Base-by-base conservation (phyloP, 2,888 invertebrate genomes). In the Cloeon dipterum region DNA sequence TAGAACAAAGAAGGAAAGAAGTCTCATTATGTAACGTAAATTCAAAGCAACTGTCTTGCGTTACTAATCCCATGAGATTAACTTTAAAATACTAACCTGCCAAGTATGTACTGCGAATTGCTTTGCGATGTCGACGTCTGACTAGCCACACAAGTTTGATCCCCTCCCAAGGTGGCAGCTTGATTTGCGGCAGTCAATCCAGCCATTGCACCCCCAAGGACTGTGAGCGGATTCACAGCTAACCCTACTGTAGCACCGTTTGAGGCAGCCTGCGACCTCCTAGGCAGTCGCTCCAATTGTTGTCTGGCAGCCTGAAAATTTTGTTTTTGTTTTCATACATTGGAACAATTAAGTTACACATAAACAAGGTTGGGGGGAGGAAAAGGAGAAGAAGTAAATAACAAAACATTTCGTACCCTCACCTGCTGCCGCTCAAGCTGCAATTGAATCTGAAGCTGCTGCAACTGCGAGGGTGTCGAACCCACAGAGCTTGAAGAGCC, bases 381-480 rank as follows among this genome's bases (percentile, higher is more conserved):
- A 33, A 11, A 17, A 2, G 18, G 33, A 33, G 18, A 4, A 17
- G 10, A 11, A 7, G 10, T 16, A 29, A 29, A 23, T 25, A 36
- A 17, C 39, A n/a, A 37, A 37, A 37, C 32, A 18, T 29, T 38
- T 46, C 55, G 41, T 51, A 61, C 59, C 50, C 65, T 72, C 48
- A 79, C 85, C 67, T 88, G 79, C 59, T 89, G 79, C 49, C 85
- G 66, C 58, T 86, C 85, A 44, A 85, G 65, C 58, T 89, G 89
- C 53, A 86, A 63, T 61, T 91, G 91, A 85, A 91, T 88, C 64
- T 91, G 89, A 49, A 91, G 63, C 55, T 91, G 89, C 56, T 89
- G 89, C 54, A 91, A 63, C 58, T 83, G 82, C 47, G 76, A 74
- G 47, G 81, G 76, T 56, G 63, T 65, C 35, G 58, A 65, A 43